Percentiles rank a stretch among this genome's conserved stretches.
Conservation (phyloP, 2,888 invertebrate species). For the Eupsilia transversa region DNA sequence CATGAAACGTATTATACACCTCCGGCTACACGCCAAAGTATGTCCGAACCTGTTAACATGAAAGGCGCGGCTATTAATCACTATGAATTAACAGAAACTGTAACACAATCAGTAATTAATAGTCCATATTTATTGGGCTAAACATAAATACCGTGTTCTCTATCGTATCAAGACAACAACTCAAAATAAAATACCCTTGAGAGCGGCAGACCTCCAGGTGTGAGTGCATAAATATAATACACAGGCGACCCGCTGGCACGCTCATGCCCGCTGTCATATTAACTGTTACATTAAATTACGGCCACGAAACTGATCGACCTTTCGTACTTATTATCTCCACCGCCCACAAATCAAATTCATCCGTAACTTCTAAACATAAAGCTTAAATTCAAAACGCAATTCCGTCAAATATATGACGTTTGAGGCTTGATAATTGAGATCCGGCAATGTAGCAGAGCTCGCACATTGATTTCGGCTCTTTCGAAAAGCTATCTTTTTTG, state of each 20-base stretch:
- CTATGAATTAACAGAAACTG: slow-evolving; percentile 87
- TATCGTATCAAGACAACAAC: slow-evolving; percentile 85
- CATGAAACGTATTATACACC: slow-evolving; percentile 46
- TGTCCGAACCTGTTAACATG: slow-evolving; percentile 64
- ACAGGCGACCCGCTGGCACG: slow-evolving; percentile 89
- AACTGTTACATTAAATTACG: slow-evolving; percentile 91
- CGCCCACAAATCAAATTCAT: slow-evolving; percentile 65
- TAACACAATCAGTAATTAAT: slow-evolving; percentile 89
- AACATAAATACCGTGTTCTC: slow-evolving; percentile 86
- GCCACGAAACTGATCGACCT: slow-evolving; percentile 85
- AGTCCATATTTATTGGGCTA: slow-evolving; percentile 86
- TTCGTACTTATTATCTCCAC: slow-evolving; percentile 81
- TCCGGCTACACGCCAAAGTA: slow-evolving; percentile 50
- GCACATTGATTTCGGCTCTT: slow-evolving; percentile 91
- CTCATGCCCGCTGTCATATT: slow-evolving; percentile 90
- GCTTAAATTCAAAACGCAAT: slow-evolving; percentile 50
- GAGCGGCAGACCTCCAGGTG: slow-evolving; percentile 88
- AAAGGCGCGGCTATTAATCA: slow-evolving; percentile 81
- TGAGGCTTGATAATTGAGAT: slow-evolving; percentile 60
- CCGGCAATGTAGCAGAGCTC: slow-evolving; percentile 85
- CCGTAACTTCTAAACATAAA: slow-evolving; percentile 53
- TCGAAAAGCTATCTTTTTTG: slow-evolving; percentile 89
- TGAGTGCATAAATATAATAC: slow-evolving; percentile 90
- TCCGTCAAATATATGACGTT: slow-evolving; percentile 65
- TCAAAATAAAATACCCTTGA: slow-evolving; percentile 85